Percentiles rank a stretch among this genome's conserved stretches.
Conservation (phyloP, 1,140 invertebrate genomes). For the Drosophila pachea region DNA sequence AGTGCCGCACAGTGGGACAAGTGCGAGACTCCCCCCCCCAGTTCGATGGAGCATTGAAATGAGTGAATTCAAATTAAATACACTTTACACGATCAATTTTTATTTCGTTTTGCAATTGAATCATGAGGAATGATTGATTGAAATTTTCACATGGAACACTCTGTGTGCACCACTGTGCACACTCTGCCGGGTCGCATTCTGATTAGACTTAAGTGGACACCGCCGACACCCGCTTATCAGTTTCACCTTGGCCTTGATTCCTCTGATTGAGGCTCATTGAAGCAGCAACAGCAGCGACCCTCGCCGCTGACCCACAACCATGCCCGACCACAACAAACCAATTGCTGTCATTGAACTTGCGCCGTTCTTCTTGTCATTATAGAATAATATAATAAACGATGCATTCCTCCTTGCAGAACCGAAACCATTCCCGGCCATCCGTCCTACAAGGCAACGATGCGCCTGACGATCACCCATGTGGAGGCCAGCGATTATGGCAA, state of each 20-base stretch:
- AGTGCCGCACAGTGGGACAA: slow-evolving; percentile 3
- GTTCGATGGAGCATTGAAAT: too few relatives aligned
- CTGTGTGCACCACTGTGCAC: slow-evolving; percentile 37
- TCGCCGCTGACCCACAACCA: slow-evolving; percentile 53
- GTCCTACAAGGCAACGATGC: slow-evolving; percentile 91
- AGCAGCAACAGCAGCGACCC: neutral
- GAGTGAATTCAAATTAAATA: too few relatives aligned
- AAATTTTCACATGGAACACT: too few relatives aligned
- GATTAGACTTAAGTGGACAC: slow-evolving; percentile 55
- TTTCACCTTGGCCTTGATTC: slow-evolving; percentile 74
- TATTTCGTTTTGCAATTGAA: too few relatives aligned
- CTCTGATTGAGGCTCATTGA: slow-evolving; percentile 60
- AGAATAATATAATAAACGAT: slow-evolving; percentile 1
- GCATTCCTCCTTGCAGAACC: slow-evolving; percentile 73
- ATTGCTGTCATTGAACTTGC: slow-evolving; percentile 69
- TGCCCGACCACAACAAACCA: slow-evolving; percentile 27
- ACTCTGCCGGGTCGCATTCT: slow-evolving; percentile 55
- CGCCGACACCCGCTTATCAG: slow-evolving; percentile 55
- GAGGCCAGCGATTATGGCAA: slow-evolving; percentile 89
- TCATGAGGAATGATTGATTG: too few relatives aligned
- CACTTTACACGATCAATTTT: too few relatives aligned
- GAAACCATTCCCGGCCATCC: slow-evolving; percentile 84
- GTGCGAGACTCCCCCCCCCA: neutral
- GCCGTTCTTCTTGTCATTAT: neutral
- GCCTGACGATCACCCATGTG: slow-evolving; percentile 87